Evolutionary conservation across 1,140 invertebrate genomes (phyloP), one percentile per base, ranked within the genome.

Genomic region (Laupala kohalensis): DNA sequence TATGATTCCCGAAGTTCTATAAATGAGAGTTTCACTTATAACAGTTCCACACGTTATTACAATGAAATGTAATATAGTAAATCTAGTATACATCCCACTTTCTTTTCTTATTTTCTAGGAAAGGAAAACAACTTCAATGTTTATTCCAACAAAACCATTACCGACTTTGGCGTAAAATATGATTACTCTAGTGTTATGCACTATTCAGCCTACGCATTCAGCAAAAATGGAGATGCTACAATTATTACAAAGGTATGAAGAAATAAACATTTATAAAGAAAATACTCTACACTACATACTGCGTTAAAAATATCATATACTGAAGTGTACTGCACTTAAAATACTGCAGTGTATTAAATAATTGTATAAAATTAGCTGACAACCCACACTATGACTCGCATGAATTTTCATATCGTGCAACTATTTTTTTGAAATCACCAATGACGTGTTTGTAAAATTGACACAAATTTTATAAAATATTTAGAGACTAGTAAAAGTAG

Each of bases 131-230:
- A 91, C 76, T 91, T 91, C 76, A 84, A 85, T 28, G 90, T 90
- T 75, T 90, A 90, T 74, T 12, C 19, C 25, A 29, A 26, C 6
- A 6, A 6, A 1, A 25, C 53, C 12, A 23, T 70, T 15, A 70
- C 29, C 3, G 62, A 37, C 69, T 64, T 25, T 29, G 69, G 69
- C 6, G 53, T 62, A 13, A 19, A 70, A 13, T 92, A 92, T 74
- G 92, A 94, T 79, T 93, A 90, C 76, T 84, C 86, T 69, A 92
- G 90, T 73, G 88, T 94, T 1, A 93, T 94, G 91, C 92, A 94
- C 78, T 94, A 94, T 76, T 91, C 89, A 0, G 81, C 86, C 12
- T 87, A 84, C 64, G 90, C 91, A 13, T 94, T 94, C 80, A 90
- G 89, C 6, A 84, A 77, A 62, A 93, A 93, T 77, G 86, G 87